These are phyloP conservation scores for Psittacara wagleri DNA, from an alignment of 2,113 vertebrate species.

Conservation along the genomic window DNA sequence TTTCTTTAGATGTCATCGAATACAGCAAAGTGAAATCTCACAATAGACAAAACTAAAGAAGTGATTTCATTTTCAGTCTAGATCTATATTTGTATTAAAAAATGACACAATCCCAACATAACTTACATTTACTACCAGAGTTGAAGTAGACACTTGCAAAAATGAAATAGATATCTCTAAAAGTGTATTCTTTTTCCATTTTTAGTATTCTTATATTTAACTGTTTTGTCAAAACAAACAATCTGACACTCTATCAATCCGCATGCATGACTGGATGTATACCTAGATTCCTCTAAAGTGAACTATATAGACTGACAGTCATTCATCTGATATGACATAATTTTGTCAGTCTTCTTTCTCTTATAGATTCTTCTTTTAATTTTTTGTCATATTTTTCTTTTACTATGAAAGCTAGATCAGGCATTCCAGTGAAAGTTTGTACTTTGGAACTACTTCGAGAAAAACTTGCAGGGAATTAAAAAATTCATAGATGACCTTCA, in stretches of 20 bases:
- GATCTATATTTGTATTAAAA: neutral
- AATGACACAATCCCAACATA: neutral
- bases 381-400: neutral
- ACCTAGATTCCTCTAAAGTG: neutral
- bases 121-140: neutral
- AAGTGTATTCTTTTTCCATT: neutral
- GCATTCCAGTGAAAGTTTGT: neutral
- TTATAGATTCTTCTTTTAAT: neutral
- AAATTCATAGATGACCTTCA: neutral
- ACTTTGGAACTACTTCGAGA: neutral
- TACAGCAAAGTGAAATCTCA: neutral
- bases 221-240: neutral
- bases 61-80: neutral
- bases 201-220: neutral
- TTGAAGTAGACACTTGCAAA: neutral
- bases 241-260: neutral
- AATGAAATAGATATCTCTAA: neutral
- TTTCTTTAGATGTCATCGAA: neutral
- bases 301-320: neutral
- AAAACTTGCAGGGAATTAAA: neutral
- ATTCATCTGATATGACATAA: neutral
- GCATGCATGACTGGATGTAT: neutral
- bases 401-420: neutral
- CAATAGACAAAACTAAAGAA: neutral
- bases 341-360: neutral